Evolutionary conservation across 2,888 invertebrate species (phyloP).

Genomic region (Mesodorylaimus sp.): DNA sequence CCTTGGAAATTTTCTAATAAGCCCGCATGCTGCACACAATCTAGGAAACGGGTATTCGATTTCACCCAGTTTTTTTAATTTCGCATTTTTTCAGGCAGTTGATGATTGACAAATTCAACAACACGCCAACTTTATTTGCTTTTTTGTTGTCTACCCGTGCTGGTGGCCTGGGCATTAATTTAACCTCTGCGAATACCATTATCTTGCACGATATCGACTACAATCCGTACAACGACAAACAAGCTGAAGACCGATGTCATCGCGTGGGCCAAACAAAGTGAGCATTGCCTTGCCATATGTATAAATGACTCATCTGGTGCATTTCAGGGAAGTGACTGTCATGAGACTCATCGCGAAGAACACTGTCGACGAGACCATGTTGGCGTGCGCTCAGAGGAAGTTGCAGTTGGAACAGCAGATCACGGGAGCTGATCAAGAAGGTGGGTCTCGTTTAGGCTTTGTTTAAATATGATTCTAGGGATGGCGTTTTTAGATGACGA

Average conservation of each 20-base stretch:
- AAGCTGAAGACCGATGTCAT: constrained; percentile 72
- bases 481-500: too few species aligned
- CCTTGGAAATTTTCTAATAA: too few species aligned
- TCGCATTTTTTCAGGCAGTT: constrained; percentile 67
- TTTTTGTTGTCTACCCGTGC: constrained; percentile 80
- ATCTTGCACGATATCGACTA: constrained; percentile 93
- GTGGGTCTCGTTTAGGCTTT: too few species aligned
- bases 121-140: constrained; percentile 52
- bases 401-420: constrained; percentile 75
- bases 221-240: constrained; percentile 91
- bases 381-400: constrained; percentile 68
- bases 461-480: too few species aligned
- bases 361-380: constrained; percentile 81
- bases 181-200: constrained; percentile 81
- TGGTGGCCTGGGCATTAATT: constrained; percentile 84
- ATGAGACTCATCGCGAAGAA: constrained; percentile 60
- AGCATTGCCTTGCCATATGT: not conserved
- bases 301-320: constrained; percentile 6
- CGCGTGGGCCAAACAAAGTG: constrained; percentile 45
- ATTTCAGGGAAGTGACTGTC: constrained; percentile 55
- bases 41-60: too few species aligned
- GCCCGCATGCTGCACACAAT: too few species aligned
- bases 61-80: too few species aligned
- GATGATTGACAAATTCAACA: constrained; percentile 69
- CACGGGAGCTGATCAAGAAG: constrained; percentile 18